These are phyloP conservation scores for Drosophila rhopaloa DNA, from an alignment of 1,140 invertebrate genomes.

Conservation along the genomic window DNA sequence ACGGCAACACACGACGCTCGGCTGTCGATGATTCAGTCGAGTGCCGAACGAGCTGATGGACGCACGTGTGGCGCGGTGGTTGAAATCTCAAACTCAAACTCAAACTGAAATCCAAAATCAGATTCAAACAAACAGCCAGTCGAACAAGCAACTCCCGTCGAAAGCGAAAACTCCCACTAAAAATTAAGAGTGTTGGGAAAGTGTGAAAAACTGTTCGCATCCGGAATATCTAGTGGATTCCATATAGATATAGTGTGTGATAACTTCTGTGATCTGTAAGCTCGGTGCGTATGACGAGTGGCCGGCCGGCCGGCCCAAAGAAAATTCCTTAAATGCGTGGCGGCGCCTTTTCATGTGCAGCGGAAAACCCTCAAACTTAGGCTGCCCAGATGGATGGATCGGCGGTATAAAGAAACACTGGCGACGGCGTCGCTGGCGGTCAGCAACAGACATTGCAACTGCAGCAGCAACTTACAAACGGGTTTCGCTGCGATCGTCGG, in stretches of 20 bases:
- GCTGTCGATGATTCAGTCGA: conserved; percentile 65
- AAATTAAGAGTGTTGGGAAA: conserved; percentile 32
- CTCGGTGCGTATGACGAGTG: conserved; percentile 49
- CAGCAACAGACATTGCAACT: conserved; percentile 22
- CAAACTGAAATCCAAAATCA: conserved; percentile 6
- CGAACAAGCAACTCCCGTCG: neutral
- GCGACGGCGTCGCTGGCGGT: conserved; percentile 55
- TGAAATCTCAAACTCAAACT: neutral
- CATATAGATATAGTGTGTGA: conserved; percentile 13
- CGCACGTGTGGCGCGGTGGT: conserved; percentile 71
- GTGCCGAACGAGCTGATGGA: conserved; percentile 72
- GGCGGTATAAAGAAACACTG: conserved; percentile 58
- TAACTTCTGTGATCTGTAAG: conserved; percentile 25
- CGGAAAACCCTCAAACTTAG: conserved; percentile 53
- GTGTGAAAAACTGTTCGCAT: conserved; percentile 42
- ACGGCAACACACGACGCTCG: conserved; percentile 36
- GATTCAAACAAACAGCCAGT: conserved; percentile 4
- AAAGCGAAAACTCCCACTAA: conserved; percentile 29
- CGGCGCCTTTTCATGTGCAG: conserved; percentile 68
- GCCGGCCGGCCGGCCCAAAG: conserved; percentile 74
- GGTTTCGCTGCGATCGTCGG: conserved; percentile 61
- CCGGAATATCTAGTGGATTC: conserved; percentile 1
- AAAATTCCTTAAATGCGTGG: conserved; percentile 49
- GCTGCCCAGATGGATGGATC: conserved; percentile 75
- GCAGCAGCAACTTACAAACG: conserved; percentile 55